Conservation (phyloP, 35 echinoderm and acorn worm species). For the Apostichopus parvimensis region DNA sequence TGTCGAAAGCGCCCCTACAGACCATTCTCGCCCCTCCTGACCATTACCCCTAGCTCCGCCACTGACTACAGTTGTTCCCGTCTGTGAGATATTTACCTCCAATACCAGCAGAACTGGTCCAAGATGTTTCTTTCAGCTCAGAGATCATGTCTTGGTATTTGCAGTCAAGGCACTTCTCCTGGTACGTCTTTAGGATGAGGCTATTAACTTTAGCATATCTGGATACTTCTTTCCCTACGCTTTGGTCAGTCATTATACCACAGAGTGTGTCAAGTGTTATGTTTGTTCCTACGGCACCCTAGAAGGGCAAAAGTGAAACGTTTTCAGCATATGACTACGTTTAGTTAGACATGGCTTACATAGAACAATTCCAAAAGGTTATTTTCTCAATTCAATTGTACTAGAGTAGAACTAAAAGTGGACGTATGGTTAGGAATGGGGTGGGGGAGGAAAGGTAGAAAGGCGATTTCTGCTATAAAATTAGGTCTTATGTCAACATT, state of each 20-base stretch:
- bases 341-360: neutral
- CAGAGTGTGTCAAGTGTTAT: constrained; percentile 94
- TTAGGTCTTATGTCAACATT: no score
- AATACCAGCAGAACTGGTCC: constrained; percentile 70
- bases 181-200: constrained; percentile 68
- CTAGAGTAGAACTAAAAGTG: no score
- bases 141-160: constrained; percentile 78
- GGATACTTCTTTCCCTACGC: constrained; percentile 24
- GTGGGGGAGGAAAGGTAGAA: no score
- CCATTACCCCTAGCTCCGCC: no score
- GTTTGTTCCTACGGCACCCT: constrained; percentile 83
- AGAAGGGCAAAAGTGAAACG: neutral
- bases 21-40: no score
- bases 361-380: no score
- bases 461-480: no score
- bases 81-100: constrained; percentile 64
- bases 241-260: constrained; percentile 84
- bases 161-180: constrained; percentile 68
- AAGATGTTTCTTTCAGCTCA: constrained; percentile 71
- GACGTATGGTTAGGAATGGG: no score
- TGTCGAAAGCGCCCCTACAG: no score
- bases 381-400: no score
- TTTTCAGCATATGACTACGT: neutral
- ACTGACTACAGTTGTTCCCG: no score
- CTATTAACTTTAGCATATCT: constrained; percentile 81